Base-by-base conservation (phyloP, 2,113 vertebrate genomes). In the Neopipo cinnamomea region DNA sequence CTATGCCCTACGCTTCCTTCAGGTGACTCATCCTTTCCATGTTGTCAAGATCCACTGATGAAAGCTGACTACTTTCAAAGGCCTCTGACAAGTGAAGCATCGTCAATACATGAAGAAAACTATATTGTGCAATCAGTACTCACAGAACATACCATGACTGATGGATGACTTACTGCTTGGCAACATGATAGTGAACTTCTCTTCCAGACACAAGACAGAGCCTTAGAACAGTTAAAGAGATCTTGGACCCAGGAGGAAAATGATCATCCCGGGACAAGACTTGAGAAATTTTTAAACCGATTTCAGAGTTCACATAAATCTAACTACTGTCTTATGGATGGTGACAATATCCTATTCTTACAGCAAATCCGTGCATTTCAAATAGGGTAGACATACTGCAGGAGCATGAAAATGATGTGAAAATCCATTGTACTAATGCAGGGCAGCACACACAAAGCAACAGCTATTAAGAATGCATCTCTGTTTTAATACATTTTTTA, bases 21-120 rank as follows among this genome's bases (percentile, higher is more conserved):
- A 95, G 97, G 97, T 98, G 96, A 97, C 93, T 98, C 97, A 97
- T 97, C 85, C 94, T 91, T 97, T 96, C 96, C 39, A 4, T 85
- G 75, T 97, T 97, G 97, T 97, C 98, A 98, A 93, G 93, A 96
- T 85, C 65, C 78, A 93, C 78, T 97, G 97, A 98, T 98, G 96
- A 98, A 97, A 98, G 96, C 93, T 96, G 97, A 97, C 55, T 94
- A 75, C 82, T 95, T 97, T 96, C 97, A 96, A 93, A 96, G 78
- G 73, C 39, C 55, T 91, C 63, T 98, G 98, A 97, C 97, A 97
- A 97, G 95, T 55, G 77, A 96, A 88, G 82, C 52, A 91, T 95
- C 70, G 75, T 76, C 79, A 75, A 28, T 55, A 84, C 10, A 76
- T 37, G 55, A 66, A 93, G 95, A 96, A 97, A 97, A 98, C 91